A percentile compares a stretch with the other conserved stretches of the same genome.
phyloP scores from a whole-genome alignment of 2,113 vertebrate genomes.

The Ceyx margarethae region DNA sequence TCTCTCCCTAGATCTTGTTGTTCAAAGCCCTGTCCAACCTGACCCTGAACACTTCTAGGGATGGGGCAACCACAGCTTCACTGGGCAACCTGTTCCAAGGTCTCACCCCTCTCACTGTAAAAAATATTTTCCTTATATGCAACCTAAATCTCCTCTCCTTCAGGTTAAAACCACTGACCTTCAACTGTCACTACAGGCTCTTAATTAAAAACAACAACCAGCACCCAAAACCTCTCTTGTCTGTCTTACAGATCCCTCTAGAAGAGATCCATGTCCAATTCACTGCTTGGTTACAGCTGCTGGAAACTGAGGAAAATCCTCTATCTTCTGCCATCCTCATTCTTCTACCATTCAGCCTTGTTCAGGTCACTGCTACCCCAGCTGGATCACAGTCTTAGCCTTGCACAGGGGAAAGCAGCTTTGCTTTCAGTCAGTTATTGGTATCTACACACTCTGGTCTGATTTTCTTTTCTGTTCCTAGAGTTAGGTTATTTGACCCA shows the following conservation, averaged over 20 bases:
- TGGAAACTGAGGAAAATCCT: not conserved
- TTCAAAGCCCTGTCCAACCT: not conserved
- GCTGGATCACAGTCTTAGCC: not conserved
- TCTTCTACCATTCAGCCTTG: not conserved
- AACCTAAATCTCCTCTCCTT: not conserved
- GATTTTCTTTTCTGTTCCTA: not conserved
- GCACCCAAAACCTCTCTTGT: not conserved
- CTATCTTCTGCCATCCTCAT: not conserved
- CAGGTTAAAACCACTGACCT: not conserved
- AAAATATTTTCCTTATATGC: not conserved
- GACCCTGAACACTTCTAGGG: accelerated
- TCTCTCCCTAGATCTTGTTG: not conserved
- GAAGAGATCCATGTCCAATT: not conserved
- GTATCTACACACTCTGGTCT: not conserved
- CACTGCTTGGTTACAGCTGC: not conserved
- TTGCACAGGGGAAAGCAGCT: not conserved
- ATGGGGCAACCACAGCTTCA: not conserved
- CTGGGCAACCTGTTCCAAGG: not conserved
- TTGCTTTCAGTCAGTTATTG: not conserved
- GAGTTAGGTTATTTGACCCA: not conserved
- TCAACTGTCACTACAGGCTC: not conserved
- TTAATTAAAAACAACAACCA: not conserved
- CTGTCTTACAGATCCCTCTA: not conserved
- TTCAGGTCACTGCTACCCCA: not conserved
- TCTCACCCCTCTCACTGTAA: not conserved